Evolutionary conservation across 1,140 invertebrate species (phyloP).

Genomic region (Drosophila oshimai): DNA sequence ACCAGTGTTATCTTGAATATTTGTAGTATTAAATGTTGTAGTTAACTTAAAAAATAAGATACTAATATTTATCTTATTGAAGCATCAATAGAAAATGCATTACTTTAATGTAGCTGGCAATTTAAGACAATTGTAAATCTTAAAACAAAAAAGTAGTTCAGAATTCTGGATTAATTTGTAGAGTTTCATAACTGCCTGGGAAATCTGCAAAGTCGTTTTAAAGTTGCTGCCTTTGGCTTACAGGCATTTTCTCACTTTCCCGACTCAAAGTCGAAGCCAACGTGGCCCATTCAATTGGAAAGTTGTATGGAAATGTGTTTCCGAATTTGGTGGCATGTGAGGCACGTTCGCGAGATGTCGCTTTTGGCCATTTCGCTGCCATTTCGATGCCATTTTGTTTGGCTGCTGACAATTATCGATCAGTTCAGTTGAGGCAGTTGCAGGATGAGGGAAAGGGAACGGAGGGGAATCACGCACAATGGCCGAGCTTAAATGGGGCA

Average conservation of each 20-base stretch:
- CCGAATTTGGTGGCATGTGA: conserved; percentile 25
- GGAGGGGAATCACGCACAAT: conserved; percentile 59
- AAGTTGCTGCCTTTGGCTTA: neutral
- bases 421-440: conserved; percentile 30
- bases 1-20: too few relatives aligned
- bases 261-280: neutral
- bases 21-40: too few relatives aligned
- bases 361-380: conserved; percentile 56
- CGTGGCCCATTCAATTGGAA: conserved; percentile 29
- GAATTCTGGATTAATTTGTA: neutral
- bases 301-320: conserved; percentile 40
- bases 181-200: neutral
- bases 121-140: too few relatives aligned
- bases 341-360: conserved; percentile 60
- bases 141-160: too few relatives aligned
- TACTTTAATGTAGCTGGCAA: too few relatives aligned
- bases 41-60: too few relatives aligned
- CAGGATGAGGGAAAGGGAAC: neutral
- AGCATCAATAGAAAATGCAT: too few relatives aligned
- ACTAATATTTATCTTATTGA: too few relatives aligned
- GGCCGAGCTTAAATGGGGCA: conserved; percentile 62
- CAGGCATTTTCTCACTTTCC: conserved; percentile 15
- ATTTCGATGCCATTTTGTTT: conserved; percentile 56
- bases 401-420: conserved; percentile 71
- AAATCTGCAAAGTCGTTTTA: neutral